Evolutionary conservation across 1,140 invertebrate genomes (phyloP), one percentile per base, ranked within the genome.

Genomic region (Drosophila jambulina): DNA sequence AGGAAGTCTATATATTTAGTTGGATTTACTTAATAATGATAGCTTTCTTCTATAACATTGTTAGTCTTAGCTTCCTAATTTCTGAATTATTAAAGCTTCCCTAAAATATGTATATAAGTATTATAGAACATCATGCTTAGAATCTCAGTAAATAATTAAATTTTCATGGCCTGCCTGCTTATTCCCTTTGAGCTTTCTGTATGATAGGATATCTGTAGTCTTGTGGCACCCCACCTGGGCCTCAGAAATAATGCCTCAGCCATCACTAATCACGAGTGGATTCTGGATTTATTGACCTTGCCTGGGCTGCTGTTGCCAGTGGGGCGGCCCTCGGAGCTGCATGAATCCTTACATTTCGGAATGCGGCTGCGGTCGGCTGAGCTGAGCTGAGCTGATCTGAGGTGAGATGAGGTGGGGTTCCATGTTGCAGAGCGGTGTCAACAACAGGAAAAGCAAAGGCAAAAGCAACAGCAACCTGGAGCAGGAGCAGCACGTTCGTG

Each of bases 261-360:
- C 49, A 69, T 69, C 32, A 57, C 49, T 58, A 59, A 72, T 72
- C 68, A 40, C 21, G 19, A 48, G 12, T 71, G 25, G 32, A 40
- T 72, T 34, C 69, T 67, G 72, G 61, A 56, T 74, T 53, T 88
- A 83, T 88, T 87, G 84, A 87, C 84, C 84, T 87, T 87, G 53
- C 57, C 48, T 64, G 74, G 49, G 19, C n/a, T 27, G 29, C n/a
- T n/a, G 27, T 17, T 53, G 76, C 49, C 69, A 67, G 53, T 85
- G 79, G 82, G 78, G 65, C 63, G 65, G 72, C 63, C 59, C 64
- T 54, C 8, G 60, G 19, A 75, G 56, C 67, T 42, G 56, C 64
- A 70, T 70, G 85, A 79, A 81, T 88, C 85, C 85, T 88, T 88
- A 90, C 78, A 85, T 76, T 57, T 82, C 64, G 85, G 85, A 90